phyloP scores from a whole-genome alignment of 1,140 invertebrate species.

The Drosophila lacteicornis region DNA sequence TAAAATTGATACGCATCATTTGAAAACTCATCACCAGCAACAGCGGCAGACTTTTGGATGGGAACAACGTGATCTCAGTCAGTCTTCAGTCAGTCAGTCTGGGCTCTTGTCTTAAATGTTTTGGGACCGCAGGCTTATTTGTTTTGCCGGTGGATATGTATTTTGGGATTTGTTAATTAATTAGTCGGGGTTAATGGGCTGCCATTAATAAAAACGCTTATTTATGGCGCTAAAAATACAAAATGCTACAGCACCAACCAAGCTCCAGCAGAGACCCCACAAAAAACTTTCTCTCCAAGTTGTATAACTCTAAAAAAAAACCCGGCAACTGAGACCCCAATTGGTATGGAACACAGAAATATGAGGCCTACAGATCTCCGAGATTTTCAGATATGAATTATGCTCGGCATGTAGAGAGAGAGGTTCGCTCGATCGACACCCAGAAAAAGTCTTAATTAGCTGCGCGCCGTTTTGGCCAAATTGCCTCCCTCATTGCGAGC shows the following conservation, averaged over 20 bases:
- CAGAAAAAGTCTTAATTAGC: slow-evolving; percentile 78
- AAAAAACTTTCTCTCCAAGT: slow-evolving; percentile 69
- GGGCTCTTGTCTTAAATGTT: slow-evolving; percentile 16
- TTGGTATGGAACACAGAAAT: slow-evolving; percentile 11
- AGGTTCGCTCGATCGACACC: slow-evolving; percentile 36
- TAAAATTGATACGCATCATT: slow-evolving; percentile 80
- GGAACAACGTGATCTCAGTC: slow-evolving; percentile 16
- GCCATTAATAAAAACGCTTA: slow-evolving; percentile 81
- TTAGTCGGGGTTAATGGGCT: slow-evolving; percentile 79
- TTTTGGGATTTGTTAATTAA: slow-evolving; percentile 72
- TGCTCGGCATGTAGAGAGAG: slow-evolving; percentile 56
- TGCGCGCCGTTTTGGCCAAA: slow-evolving; percentile 38
- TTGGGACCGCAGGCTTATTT: slow-evolving; percentile 45
- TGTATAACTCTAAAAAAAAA: slow-evolving; percentile 54
- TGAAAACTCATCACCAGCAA: slow-evolving; percentile 78
- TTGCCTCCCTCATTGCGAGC: slow-evolving; percentile 67
- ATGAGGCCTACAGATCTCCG: slow-evolving; percentile 27
- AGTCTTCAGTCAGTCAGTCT: slow-evolving; percentile 37
- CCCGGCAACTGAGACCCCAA: slow-evolving; percentile 6
- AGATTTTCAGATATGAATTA: slow-evolving; percentile 64
- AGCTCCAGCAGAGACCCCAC: slow-evolving; percentile 11
- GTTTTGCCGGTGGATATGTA: slow-evolving; percentile 61
- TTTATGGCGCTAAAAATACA: slow-evolving; percentile 78
- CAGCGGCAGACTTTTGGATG: slow-evolving; percentile 32
- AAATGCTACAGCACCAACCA: slow-evolving; percentile 31